phyloP scores from a whole-genome alignment of 1,140 invertebrate species.

The Euura saliciscinereae region DNA sequence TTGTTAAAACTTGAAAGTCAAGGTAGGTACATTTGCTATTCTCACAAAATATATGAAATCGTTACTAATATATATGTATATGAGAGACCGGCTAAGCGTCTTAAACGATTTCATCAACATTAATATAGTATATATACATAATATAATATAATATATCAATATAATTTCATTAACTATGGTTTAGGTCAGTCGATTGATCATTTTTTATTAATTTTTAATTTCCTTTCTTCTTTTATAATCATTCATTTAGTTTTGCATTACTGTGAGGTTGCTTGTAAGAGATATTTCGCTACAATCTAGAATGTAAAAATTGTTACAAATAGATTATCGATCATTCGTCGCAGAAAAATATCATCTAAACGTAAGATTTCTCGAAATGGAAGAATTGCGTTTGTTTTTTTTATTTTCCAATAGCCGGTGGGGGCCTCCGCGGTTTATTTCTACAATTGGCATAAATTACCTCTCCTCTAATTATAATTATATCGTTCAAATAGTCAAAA shows the following conservation, averaged over 20 bases:
- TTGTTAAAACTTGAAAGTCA: background rate
- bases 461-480: too few relatives aligned
- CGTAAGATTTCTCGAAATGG: background rate
- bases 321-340: background rate
- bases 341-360: background rate
- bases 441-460: too few relatives aligned
- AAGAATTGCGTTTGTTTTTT: background rate
- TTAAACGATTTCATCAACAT: slow-evolving; percentile 14
- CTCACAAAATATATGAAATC: slow-evolving; percentile 31
- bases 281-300: slow-evolving; percentile 11
- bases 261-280: slow-evolving; percentile 4
- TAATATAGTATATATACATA: slow-evolving; percentile 1
- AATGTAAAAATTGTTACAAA: slow-evolving; percentile 17
- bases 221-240: background rate
- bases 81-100: slow-evolving; percentile 13
- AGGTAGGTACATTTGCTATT: slow-evolving; percentile 20
- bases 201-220: slow-evolving; percentile 1
- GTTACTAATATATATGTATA: slow-evolving; percentile 8
- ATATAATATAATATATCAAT: slow-evolving; percentile 9
- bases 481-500: too few relatives aligned
- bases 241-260: background rate
- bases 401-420: background rate
- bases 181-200: slow-evolving; percentile 10
- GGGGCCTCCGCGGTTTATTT: background rate
- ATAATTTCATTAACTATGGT: slow-evolving; percentile 8